A percentile compares a stretch with the other conserved stretches of the same genome.
Conservation (phyloP, 2,888 invertebrate species). For the Drosophila pegasa region DNA sequence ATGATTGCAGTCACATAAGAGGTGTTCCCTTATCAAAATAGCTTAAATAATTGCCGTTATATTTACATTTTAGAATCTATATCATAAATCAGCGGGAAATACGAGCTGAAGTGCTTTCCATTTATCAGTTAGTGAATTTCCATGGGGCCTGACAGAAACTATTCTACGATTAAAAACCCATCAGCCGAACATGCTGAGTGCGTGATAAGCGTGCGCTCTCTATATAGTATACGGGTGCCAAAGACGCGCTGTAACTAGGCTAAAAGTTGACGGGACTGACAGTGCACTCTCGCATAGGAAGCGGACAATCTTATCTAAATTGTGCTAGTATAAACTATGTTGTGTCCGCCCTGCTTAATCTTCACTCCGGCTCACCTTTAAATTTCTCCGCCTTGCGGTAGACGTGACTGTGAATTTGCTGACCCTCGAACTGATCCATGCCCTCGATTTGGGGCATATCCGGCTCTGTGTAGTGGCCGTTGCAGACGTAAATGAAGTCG, state of each 20-base stretch:
- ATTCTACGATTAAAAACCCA: conserved; percentile 18
- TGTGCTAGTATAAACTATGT: background rate
- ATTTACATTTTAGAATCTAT: background rate
- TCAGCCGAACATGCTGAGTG: conserved; percentile 8
- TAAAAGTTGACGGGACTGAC: conserved; percentile 5
- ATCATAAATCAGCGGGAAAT: background rate
- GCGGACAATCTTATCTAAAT: conserved; percentile 16
- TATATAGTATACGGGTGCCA: conserved; percentile 8
- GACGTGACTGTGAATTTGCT: conserved; percentile 91
- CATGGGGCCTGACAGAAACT: background rate
- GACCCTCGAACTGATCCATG: conserved; percentile 88
- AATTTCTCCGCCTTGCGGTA: conserved; percentile 92
- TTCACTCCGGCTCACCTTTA: conserved; percentile 80
- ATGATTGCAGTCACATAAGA: background rate
- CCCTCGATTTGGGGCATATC: conserved; percentile 90
- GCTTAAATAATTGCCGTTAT: background rate
- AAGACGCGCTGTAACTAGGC: conserved; percentile 22
- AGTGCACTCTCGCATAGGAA: background rate
- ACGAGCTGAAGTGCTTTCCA: background rate
- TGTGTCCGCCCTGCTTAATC: background rate
- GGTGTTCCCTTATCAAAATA: conserved; percentile 3
- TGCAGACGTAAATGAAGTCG: conserved; percentile 93
- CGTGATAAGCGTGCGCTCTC: conserved; percentile 37
- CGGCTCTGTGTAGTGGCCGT: conserved; percentile 94
- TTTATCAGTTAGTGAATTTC: conserved; percentile 29